Percentiles rank a stretch among this genome's conserved stretches.
These are phyloP conservation scores for Oriolus oriolus DNA, from an alignment of 2,113 vertebrate genomes.

Conservation along the genomic window DNA sequence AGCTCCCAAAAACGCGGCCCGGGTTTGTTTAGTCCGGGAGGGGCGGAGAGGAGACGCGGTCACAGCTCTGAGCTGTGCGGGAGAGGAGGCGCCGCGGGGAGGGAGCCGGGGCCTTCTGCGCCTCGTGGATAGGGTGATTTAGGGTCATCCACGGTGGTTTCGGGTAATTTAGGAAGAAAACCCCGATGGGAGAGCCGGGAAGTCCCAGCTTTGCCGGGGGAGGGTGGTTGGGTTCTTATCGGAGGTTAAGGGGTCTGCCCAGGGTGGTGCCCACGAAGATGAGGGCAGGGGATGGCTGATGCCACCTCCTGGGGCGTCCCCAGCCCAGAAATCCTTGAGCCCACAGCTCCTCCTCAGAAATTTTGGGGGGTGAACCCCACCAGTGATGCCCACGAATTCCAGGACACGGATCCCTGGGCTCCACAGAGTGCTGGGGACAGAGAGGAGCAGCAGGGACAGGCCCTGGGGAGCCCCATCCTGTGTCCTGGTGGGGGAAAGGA, in stretches of 20 bases:
- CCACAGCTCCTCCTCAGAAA: neutral
- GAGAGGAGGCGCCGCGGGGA: neutral
- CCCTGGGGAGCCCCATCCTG: neutral
- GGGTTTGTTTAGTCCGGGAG: slow-evolving; percentile 39
- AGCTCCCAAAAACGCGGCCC: neutral
- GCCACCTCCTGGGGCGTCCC: neutral
- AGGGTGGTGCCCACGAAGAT: neutral
- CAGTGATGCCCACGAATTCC: fast-evolving
- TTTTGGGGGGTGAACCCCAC: neutral
- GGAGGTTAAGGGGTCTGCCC: fast-evolving
- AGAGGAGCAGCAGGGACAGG: neutral
- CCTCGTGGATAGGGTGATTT: fast-evolving
- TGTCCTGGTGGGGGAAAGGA: fast-evolving
- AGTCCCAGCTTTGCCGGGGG: neutral
- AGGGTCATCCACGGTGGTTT: neutral
- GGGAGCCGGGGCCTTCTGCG: neutral
- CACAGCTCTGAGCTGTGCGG: neutral
- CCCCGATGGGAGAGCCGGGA: neutral
- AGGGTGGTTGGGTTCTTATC: neutral
- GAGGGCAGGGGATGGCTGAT: neutral
- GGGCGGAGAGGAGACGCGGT: neutral
- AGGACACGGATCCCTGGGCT: neutral
- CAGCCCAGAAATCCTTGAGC: neutral
- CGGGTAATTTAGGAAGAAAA: neutral
- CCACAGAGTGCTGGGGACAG: neutral